Percentiles rank a stretch among this genome's conserved stretches.
Evolutionary conservation across 2,113 vertebrate genomes (phyloP).

Genomic region (Polypterus senegalus): DNA sequence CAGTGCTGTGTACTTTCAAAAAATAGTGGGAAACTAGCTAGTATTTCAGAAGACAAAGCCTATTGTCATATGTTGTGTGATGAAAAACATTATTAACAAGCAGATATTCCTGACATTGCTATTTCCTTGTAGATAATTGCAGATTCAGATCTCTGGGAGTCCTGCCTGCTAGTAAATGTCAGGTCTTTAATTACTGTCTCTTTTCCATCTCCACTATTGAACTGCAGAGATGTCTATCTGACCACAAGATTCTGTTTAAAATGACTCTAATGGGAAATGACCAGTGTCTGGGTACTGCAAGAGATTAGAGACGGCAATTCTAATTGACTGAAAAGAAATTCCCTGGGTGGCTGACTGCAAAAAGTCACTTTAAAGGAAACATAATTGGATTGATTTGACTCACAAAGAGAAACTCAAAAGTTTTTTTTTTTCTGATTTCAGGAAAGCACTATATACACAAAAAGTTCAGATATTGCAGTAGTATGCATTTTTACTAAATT

Average conservation of each 20-base stretch:
- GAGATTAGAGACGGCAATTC: slow-evolving; percentile 91
- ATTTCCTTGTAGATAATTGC: slow-evolving; percentile 64
- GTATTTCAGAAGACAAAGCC: slow-evolving; percentile 6
- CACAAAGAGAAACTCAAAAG: slow-evolving; percentile 29
- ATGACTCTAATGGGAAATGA: slow-evolving; percentile 87
- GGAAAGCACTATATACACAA: neutral
- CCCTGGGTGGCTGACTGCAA: slow-evolving; percentile 70
- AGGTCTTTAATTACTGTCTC: slow-evolving; percentile 77
- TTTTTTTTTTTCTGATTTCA: neutral
- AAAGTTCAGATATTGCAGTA: neutral
- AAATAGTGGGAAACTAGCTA: neutral
- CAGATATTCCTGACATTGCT: slow-evolving; percentile 59
- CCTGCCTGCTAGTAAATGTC: slow-evolving; percentile 84
- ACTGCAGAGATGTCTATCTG: slow-evolving; percentile 62
- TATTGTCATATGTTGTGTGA: slow-evolving; percentile 29
- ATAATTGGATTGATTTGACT: slow-evolving; percentile 89
- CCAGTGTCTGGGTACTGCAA: slow-evolving; percentile 61
- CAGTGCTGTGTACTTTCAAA: neutral
- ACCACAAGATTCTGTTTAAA: slow-evolving; percentile 68
- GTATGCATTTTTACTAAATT: neutral
- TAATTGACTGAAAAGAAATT: slow-evolving; percentile 90
- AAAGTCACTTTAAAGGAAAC: slow-evolving; percentile 86
- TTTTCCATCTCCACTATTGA: slow-evolving; percentile 56
- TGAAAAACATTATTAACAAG: slow-evolving; percentile 55
- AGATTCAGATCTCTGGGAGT: slow-evolving; percentile 75